Base-by-base conservation (phyloP, 2,113 vertebrate species). In the Platanista minor region DNA sequence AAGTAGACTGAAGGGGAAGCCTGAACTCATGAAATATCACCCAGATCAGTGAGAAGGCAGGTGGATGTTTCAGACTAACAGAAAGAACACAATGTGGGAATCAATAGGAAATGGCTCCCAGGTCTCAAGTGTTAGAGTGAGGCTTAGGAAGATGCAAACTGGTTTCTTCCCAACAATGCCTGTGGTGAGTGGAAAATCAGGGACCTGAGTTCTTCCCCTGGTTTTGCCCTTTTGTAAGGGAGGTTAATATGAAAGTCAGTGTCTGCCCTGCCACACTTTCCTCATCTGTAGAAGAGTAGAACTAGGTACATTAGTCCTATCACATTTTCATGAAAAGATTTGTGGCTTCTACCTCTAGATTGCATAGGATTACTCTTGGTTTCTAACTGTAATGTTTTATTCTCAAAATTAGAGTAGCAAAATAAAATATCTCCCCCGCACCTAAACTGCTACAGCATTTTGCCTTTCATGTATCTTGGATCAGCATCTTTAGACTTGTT, bases 191-290 rank as follows among this genome's bases (percentile, higher is more conserved):
- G 29, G 41, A 25, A 4, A 54, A 14, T 18, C 12, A 0, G 13
- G 2, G 23, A 61, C 31, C n/a, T 52, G 57, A 25, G 13, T 6
- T 39, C 74, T 36, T 80, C 12, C 21, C 4, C 64, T 43, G 57
- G 46, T 15, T 87, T n/a, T 82, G 61, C 12, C 57, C 41, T 57
- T 57, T 57, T 14, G 43, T 13, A 39, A 39, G 23, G 4, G 13
- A 82, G 36, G 29, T 23, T 11, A 29, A 36, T 33, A 20, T 14
- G 9, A 36, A 59, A 25, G 23, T 57, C 9, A 11, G 36, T 43
- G 23, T 69, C 25, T 41, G 33, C 9, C 1, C 14, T 1, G 0
- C 29, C 27, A 10, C 1, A 7, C 6, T 66, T 81, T 46, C 54
- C 57, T 80, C 52, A 39, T 20, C 27, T 23, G 3, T 72, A 33